Conservation (phyloP, 2,888 invertebrate genomes). For the Psylliodes chrysocephalus region DNA sequence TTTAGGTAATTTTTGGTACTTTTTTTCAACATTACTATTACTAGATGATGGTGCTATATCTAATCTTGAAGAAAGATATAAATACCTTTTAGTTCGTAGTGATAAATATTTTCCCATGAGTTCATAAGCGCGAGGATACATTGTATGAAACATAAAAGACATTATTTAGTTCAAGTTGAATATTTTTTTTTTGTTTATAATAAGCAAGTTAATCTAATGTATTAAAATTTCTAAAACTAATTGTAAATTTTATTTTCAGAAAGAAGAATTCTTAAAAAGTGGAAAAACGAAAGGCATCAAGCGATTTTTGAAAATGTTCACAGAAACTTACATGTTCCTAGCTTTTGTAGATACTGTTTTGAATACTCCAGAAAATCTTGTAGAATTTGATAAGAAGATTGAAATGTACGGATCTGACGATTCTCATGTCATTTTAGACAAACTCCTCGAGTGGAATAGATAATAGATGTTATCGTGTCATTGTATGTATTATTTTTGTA, state of each 20-base stretch:
- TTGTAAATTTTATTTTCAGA: conserved; percentile 73
- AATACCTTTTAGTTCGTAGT: too few species aligned
- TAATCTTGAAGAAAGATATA: too few species aligned
- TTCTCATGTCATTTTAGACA: conserved; percentile 57
- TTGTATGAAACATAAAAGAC: too few species aligned
- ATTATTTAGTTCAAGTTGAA: too few species aligned
- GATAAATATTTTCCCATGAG: too few species aligned
- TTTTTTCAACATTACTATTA: too few species aligned
- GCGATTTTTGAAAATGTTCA: conserved; percentile 86
- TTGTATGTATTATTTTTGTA: neutral
- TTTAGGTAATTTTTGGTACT: too few species aligned
- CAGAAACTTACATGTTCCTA: conserved; percentile 87
- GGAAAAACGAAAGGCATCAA: conserved; percentile 74
- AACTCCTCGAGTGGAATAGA: conserved; percentile 59
- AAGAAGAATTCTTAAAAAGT: conserved; percentile 75
- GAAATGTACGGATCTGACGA: conserved; percentile 59
- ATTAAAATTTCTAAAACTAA: too few species aligned
- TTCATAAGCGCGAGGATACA: too few species aligned
- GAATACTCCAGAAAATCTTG: conserved; percentile 55
- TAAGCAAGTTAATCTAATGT: too few species aligned
- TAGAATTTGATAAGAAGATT: conserved; percentile 60
- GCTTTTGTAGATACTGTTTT: conserved; percentile 72
- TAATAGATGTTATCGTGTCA: conserved; percentile 18
- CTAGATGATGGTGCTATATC: too few species aligned
- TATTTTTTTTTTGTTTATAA: too few species aligned